Conservation (phyloP, 2,113 vertebrate species). For the Dromiciops gliroides region DNA sequence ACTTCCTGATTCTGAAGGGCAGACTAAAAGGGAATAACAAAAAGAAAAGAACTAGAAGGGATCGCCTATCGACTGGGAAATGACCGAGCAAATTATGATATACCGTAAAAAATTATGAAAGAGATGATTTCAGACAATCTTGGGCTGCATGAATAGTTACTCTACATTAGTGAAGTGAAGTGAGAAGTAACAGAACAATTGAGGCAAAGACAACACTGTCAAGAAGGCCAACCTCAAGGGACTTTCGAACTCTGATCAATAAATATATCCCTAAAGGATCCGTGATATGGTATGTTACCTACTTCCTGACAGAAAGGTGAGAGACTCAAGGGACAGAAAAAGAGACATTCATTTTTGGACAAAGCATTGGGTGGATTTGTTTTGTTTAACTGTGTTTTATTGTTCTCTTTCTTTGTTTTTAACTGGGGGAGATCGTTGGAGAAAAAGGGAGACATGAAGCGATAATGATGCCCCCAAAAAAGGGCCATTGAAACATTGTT, state of each 20-base stretch:
- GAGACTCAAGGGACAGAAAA: background rate
- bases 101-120: background rate
- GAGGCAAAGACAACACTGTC: background rate
- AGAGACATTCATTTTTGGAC: background rate
- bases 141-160: background rate
- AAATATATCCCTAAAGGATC: background rate
- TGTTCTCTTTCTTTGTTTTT: background rate
- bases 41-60: background rate
- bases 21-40: background rate
- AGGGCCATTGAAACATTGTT: background rate
- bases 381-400: background rate
- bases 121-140: background rate
- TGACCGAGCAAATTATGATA: background rate
- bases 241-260: background rate
- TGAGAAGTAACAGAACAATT: background rate
- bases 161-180: background rate
- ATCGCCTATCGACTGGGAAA: background rate
- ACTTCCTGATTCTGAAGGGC: background rate
- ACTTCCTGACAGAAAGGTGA: background rate
- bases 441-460: background rate
- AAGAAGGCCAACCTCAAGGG: background rate
- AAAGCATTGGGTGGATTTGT: background rate
- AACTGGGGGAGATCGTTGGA: background rate
- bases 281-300: background rate
- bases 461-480: background rate